These are phyloP conservation scores for Eulemur coronatus DNA, from an alignment of 2,797 vertebrate genomes.

Conservation along the genomic window DNA sequence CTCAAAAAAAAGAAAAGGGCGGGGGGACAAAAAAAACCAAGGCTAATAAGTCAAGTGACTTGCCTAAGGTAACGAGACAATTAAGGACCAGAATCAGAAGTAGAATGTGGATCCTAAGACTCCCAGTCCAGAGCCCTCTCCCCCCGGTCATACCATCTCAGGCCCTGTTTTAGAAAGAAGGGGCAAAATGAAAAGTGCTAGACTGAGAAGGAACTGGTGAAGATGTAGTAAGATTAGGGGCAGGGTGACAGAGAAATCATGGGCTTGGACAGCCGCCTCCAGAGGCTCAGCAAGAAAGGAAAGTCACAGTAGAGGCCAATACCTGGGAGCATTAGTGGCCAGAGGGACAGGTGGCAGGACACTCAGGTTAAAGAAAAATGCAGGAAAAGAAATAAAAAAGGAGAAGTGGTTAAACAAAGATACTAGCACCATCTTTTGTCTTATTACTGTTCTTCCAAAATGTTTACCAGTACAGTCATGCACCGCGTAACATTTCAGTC, in stretches of 20 bases:
- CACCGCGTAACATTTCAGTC: background rate
- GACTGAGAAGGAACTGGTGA: background rate
- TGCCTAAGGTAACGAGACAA: background rate
- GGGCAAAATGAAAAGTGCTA: background rate
- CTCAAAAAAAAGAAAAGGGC: too few relatives aligned
- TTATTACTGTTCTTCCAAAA: background rate
- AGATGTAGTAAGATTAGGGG: background rate
- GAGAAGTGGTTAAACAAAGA: background rate
- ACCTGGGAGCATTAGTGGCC: background rate
- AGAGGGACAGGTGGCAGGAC: background rate
- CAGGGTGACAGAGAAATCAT: background rate
- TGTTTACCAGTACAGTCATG: background rate
- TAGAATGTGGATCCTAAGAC: background rate
- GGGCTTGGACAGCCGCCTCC: background rate
- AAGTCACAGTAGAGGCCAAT: background rate
- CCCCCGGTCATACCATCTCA: background rate
- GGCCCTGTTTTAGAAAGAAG: background rate
- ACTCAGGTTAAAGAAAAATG: background rate
- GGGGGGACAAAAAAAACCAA: background rate
- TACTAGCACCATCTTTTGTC: background rate
- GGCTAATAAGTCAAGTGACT: background rate
- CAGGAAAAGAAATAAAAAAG: background rate
- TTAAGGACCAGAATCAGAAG: background rate
- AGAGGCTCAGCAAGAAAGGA: background rate
- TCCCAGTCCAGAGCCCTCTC: background rate